These are phyloP conservation scores for Aurelia aurita complex sp. Pacific DNA, from an alignment of 30 jellyfish, hydroid and myxozoan species.

Conservation along the genomic window DNA sequence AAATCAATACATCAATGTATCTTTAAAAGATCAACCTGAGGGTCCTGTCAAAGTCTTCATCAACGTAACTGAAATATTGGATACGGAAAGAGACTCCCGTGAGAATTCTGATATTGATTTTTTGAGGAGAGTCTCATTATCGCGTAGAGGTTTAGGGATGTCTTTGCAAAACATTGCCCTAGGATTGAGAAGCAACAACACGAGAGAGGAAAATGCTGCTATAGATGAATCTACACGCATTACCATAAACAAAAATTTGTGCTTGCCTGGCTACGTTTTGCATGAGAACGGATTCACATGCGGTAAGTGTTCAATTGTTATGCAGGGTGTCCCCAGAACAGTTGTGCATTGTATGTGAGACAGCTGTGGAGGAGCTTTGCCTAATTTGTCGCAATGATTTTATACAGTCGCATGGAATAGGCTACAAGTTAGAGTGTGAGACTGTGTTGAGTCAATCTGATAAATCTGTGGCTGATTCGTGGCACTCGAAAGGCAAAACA, in stretches of 20 bases:
- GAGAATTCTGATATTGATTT: constrained; percentile 15
- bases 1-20: constrained; percentile 31
- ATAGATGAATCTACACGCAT: constrained; percentile 24
- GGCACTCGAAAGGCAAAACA: too few relatives aligned
- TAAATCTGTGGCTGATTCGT: too few relatives aligned
- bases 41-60: constrained; percentile 17
- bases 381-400: too few relatives aligned
- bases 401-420: too few relatives aligned
- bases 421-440: too few relatives aligned
- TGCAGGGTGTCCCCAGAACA: neutral
- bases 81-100: neutral
- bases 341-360: neutral
- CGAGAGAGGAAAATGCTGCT: constrained; percentile 9
- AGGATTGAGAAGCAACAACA: constrained; percentile 5
- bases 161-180: constrained; percentile 4
- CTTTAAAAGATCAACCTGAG: constrained; percentile 25
- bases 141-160: constrained; percentile 49
- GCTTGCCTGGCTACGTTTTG: constrained; percentile 49
- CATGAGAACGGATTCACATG: constrained; percentile 76
- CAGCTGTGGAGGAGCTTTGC: too few relatives aligned
- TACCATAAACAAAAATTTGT: constrained; percentile 39
- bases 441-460: too few relatives aligned
- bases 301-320: constrained; percentile 34
- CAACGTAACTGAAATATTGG: constrained; percentile 13
- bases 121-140: constrained; percentile 28